phyloP scores from a whole-genome alignment of 2,888 invertebrate genomes.

The Heteromyza rotundicornis region DNA sequence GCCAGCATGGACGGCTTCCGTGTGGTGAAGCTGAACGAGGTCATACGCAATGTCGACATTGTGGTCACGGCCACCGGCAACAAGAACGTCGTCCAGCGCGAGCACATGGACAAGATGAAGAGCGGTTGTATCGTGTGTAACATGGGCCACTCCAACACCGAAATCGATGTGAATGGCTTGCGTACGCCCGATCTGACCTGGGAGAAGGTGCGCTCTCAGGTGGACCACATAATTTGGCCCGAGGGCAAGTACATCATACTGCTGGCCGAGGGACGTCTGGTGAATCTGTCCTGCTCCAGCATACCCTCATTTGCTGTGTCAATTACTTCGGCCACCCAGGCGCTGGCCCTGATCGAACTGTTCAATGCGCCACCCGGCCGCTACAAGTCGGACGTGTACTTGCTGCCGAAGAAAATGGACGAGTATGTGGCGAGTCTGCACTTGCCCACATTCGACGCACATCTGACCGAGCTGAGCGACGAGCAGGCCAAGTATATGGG shows the following conservation, averaged over 20 bases:
- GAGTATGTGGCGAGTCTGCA: conserved; percentile 98
- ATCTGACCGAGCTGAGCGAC: conserved; percentile 92
- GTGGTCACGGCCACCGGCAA: conserved; percentile 98
- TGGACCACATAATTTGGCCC: conserved; percentile 98
- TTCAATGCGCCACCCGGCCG: conserved; percentile 94
- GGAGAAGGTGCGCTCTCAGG: conserved; percentile 97
- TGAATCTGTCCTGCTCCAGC: conserved; percentile 96
- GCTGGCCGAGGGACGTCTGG: conserved; percentile 92
- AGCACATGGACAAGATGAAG: conserved; percentile 97
- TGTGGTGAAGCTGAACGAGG: conserved; percentile 93
- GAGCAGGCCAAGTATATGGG: conserved; percentile 98
- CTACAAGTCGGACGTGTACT: conserved; percentile 96
- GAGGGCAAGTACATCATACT: conserved; percentile 94
- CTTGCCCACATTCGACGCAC: conserved; percentile 96
- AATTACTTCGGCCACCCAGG: conserved; percentile 96
- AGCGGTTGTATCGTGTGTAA: conserved; percentile 95
- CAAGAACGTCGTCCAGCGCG: conserved; percentile 93
- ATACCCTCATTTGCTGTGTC: conserved; percentile 98
- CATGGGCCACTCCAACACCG: conserved; percentile 97
- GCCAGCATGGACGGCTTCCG: conserved; percentile 96
- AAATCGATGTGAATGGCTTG: conserved; percentile 91
- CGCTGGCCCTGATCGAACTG: conserved; percentile 93
- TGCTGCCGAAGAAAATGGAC: conserved; percentile 98
- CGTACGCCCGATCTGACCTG: conserved; percentile 93
- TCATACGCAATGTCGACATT: conserved; percentile 90